Percentiles rank a stretch among this genome's conserved stretches.
phyloP scores from a whole-genome alignment of 1,140 invertebrate genomes.

The Trachelipus rathkii region DNA sequence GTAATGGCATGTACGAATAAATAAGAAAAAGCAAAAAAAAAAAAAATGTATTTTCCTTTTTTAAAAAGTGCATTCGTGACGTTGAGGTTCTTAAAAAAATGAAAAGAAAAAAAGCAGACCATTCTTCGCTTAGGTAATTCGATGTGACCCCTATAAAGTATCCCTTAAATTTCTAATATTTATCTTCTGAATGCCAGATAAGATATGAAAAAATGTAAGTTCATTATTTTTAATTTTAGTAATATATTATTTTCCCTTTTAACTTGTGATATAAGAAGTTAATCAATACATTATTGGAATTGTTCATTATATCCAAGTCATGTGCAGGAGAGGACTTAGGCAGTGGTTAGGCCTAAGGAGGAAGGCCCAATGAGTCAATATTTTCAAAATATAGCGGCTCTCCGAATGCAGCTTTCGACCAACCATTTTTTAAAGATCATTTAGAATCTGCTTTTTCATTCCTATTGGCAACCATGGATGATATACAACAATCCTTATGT shows the following conservation, averaged over 20 bases:
- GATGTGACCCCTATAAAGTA: no score
- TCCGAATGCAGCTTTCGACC: neutral
- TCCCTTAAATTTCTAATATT: no score
- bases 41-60: neutral
- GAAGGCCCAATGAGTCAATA: constrained; percentile 9
- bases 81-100: neutral
- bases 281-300: no score
- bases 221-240: no score
- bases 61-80: neutral
- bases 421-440: neutral
- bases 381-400: neutral
- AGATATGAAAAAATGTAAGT: no score
- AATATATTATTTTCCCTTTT: no score
- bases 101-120: constrained; percentile 3
- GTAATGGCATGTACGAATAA: neutral
- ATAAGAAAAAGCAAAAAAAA: neutral
- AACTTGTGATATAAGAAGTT: no score
- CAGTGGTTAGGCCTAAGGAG: neutral
- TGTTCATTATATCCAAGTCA: constrained; percentile 1
- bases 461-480: no score
- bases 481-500: no score
- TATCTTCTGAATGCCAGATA: no score
- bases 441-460: neutral
- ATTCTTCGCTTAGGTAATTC: neutral
- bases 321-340: neutral